Evolutionary conservation across 30 jellyfish, hydroid and myxozoan species (phyloP).

Genomic region (Sanderia malayensis): DNA sequence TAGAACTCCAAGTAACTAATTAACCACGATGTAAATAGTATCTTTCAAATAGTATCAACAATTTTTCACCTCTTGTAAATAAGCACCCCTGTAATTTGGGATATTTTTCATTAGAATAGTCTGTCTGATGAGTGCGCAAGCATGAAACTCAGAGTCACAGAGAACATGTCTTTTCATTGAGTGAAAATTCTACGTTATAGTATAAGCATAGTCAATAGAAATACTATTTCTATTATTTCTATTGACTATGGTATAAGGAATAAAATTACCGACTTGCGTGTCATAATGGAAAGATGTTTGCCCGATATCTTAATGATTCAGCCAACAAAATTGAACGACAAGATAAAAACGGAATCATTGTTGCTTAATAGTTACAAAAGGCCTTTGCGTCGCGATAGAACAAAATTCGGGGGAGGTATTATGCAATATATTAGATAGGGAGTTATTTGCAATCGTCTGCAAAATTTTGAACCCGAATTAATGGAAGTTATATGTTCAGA

Average conservation of each 20-base stretch:
- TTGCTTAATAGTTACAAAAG: conserved; percentile 8
- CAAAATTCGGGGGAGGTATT: conserved; percentile 29
- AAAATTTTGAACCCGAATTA: background rate
- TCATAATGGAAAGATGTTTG: conserved; percentile 19
- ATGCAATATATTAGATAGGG: conserved; percentile 13
- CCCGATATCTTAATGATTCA: conserved; percentile 20
- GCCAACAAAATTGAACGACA: conserved; percentile 11
- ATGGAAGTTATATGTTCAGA: background rate
- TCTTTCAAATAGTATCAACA: too few species aligned
- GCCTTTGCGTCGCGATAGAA: conserved; percentile 41
- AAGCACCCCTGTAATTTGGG: too few species aligned
- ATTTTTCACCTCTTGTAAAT: too few species aligned
- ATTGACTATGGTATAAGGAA: conserved; percentile 26
- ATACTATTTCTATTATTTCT: too few species aligned
- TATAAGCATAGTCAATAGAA: too few species aligned
- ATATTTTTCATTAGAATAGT: too few species aligned
- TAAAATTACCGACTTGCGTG: conserved; percentile 16
- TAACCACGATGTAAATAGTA: too few species aligned
- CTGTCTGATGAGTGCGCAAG: too few species aligned
- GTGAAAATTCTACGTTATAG: too few species aligned
- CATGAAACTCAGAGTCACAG: too few species aligned
- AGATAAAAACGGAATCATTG: background rate
- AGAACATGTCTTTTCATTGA: too few species aligned
- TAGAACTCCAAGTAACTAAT: too few species aligned
- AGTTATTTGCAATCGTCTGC: conserved; percentile 6